Conservation (phyloP, 2,797 vertebrate genomes). For the Tapera naevia region DNA sequence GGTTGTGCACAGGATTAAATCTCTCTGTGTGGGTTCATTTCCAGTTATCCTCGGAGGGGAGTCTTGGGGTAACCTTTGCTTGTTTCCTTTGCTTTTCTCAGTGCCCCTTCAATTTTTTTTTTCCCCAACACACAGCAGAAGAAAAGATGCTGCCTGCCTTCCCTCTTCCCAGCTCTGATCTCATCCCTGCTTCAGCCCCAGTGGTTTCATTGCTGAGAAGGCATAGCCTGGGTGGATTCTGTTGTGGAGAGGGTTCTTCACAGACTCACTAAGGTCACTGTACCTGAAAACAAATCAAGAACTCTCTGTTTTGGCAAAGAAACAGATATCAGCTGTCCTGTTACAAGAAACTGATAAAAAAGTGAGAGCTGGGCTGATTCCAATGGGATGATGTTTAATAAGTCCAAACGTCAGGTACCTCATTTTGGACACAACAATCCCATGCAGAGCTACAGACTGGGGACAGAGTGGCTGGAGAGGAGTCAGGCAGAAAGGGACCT, state of each 20-base stretch:
- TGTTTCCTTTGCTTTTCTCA: neutral
- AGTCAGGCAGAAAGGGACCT: too few relatives aligned
- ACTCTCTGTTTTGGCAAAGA: neutral
- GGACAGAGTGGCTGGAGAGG: too few relatives aligned
- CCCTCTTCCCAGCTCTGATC: neutral
- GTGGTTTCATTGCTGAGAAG: neutral
- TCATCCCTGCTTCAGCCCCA: neutral
- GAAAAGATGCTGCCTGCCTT: neutral
- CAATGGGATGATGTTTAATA: too few relatives aligned
- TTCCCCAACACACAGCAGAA: neutral
- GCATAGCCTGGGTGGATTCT: neutral
- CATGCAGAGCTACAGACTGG: too few relatives aligned
- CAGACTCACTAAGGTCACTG: neutral
- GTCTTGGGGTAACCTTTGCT: neutral
- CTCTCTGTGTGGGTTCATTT: neutral
- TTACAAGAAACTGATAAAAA: neutral
- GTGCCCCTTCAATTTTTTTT: neutral
- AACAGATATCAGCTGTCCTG: neutral
- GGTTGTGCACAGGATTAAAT: neutral
- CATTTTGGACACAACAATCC: too few relatives aligned
- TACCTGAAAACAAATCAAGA: neutral
- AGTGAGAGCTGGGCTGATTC: too few relatives aligned
- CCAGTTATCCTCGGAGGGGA: neutral
- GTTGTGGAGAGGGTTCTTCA: neutral
- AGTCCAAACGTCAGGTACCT: too few relatives aligned